These are phyloP conservation scores for Calyptommatus sinebrachiatus DNA, from an alignment of 2,113 vertebrate genomes.

Conservation along the genomic window DNA sequence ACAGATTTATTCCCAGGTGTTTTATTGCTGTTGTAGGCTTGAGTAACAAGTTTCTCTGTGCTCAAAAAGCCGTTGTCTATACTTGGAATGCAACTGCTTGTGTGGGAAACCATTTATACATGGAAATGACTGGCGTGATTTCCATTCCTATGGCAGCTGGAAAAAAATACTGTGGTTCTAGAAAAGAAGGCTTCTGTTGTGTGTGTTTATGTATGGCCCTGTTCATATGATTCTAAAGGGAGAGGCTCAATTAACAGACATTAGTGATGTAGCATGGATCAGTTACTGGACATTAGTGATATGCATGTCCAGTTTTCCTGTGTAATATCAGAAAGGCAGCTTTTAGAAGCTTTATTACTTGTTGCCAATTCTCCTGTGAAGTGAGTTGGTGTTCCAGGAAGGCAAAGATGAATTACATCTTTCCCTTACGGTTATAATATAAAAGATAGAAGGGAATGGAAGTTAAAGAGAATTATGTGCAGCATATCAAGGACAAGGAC, in stretches of 20 bases:
- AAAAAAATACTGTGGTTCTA: not conserved
- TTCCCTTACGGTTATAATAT: not conserved
- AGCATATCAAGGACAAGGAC: not conserved
- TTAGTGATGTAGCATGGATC: no score
- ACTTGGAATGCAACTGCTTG: not conserved
- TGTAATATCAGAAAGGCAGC: not conserved
- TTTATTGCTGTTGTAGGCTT: not conserved
- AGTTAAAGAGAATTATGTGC: not conserved
- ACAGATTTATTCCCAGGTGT: not conserved
- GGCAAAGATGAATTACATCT: not conserved
- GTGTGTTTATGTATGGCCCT: not conserved
- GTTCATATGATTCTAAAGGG: not conserved
- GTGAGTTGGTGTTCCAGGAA: not conserved
- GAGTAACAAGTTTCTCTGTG: not conserved
- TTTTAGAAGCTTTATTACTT: not conserved
- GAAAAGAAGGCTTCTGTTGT: not conserved
- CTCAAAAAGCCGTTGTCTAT: not conserved
- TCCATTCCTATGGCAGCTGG: not conserved
- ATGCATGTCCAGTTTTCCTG: not conserved
- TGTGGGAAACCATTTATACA: not conserved
- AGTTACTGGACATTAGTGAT: not conserved
- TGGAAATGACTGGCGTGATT: not conserved
- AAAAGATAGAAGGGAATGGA: not conserved
- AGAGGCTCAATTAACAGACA: no score
- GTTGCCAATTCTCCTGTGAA: not conserved